These are phyloP conservation scores for Brachypteracias leptosomus DNA, from an alignment of 2,113 vertebrate species.

Conservation along the genomic window DNA sequence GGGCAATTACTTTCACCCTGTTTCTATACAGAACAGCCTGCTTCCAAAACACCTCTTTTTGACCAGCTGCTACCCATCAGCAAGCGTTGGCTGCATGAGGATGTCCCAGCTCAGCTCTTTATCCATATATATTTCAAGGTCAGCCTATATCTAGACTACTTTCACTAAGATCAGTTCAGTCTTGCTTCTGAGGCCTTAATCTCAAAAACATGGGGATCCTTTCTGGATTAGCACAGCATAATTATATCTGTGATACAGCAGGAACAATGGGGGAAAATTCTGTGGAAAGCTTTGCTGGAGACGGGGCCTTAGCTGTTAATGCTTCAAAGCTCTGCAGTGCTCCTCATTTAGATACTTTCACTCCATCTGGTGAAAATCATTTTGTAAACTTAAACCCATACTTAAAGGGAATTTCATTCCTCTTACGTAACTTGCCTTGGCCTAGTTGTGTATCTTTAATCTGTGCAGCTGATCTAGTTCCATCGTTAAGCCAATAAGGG, in stretches of 20 bases:
- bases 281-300: not conserved
- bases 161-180: not conserved
- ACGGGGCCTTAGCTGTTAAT: not conserved
- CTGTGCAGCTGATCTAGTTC: not conserved
- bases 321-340: not conserved
- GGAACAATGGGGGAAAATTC: not conserved
- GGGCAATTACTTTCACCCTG: not conserved
- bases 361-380: constrained; percentile 27
- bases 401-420: not conserved
- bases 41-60: not conserved
- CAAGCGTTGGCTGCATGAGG: not conserved
- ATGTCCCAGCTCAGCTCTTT: not conserved
- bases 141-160: not conserved
- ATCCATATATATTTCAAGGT: not conserved
- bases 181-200: not conserved
- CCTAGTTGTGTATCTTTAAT: constrained; percentile 41
- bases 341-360: not conserved
- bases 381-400: constrained; percentile 29
- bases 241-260: not conserved
- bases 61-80: not conserved
- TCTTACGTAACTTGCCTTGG: constrained; percentile 6
- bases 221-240: not conserved
- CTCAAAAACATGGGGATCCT: not conserved
- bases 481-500: not conserved
- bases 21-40: not conserved